Base-by-base conservation (phyloP, 2,888 invertebrate genomes). In the Dasypogon diadema region DNA sequence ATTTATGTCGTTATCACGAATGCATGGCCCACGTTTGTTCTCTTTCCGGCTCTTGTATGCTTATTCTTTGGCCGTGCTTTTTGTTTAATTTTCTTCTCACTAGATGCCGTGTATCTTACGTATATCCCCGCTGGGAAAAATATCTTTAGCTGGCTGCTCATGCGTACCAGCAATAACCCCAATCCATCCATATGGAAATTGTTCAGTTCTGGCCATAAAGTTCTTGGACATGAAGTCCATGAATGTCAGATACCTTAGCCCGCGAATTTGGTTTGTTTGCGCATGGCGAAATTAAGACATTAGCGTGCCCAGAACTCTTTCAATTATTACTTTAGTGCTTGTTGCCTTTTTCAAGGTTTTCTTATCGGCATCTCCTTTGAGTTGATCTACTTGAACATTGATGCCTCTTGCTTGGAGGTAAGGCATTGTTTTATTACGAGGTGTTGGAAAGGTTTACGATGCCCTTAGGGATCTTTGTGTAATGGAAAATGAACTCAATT, bases 371-470 rank as follows among this genome's bases (percentile, higher is more conserved):
- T 54, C 30, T 22, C 37, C 54, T 70, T 70, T 70, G 70, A 54
- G 70, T 12, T 54, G 70, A 70, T 70, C 70, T 70, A 48, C 70
- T 51, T 54, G 34, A 30, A 21, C 30, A 18, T 30, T 22, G 54
- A 54, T 51, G 26, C 10, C 70, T 30, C 54, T 70, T 16, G 54
- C 70, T 51, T 12, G 54, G 54, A 54, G 70, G 70, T 70, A 70
- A 18, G 48, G 12, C 54, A 70, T 70, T 70, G 70, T 70, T 70
- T 70, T 75, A 65, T 65, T 75, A 75, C 55, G 75, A 75, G 75
- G 75, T 75, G 75, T 75, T 75, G 55, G 65, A 75, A 75, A 75
- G 65, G 75, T 75, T 75, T 75, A 75, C 42, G 65, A 75, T 75
- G 58, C 58, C 74, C 26, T 30, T 24, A 37, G 58, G 74, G 60